Evolutionary conservation across 2,888 invertebrate species (phyloP), one percentile per base, ranked within the genome.

Genomic region (Portevinia maculata): DNA sequence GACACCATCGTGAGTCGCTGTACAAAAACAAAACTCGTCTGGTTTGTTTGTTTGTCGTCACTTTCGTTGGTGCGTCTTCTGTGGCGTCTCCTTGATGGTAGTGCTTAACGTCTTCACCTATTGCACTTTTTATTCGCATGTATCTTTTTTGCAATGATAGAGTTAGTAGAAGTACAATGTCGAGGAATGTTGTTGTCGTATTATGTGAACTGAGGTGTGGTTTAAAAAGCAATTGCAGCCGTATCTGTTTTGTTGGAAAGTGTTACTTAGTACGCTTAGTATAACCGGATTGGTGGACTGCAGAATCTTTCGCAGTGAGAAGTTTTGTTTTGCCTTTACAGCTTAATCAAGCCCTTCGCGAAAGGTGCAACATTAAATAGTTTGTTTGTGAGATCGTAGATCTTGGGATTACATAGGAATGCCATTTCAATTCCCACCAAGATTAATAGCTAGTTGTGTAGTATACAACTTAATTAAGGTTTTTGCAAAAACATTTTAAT

Each of bases 21-120:
- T 3, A 13, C 19, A 21, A 19, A 44, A 41, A 46, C 5, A 52
- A 60, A 79, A 79, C 60, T 57, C 24, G 71, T 62, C 53, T 71
- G 55, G 69, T 64, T 65, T 75, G 70, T 75, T 69, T 55, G 50
- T 64, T 74, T 69, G 67, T 74, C 74, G 69, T 64, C 79, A 73
- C 73, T 57, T 73, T 67, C 65, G 32, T 34, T 37, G 50, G 15
- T 19, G 5, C 28, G n/a, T 28, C 24, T 50, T 15, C 6, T 46
- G 32, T 11, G n/a, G 17, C 4, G 5, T 65, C 44, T 21, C 50
- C 62, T 46, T 62, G 62, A 28, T 59, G 24, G 37, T n/a, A 70
- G 24, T 46, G 32, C 32, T 52, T 53, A 76, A 34, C 52, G 73
- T 78, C 83, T 73, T 57, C 52, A 52, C 39, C 65, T 65, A 75